These are phyloP conservation scores for Zaprionus ghesquierei DNA, from an alignment of 1,140 invertebrate genomes.

Conservation along the genomic window DNA sequence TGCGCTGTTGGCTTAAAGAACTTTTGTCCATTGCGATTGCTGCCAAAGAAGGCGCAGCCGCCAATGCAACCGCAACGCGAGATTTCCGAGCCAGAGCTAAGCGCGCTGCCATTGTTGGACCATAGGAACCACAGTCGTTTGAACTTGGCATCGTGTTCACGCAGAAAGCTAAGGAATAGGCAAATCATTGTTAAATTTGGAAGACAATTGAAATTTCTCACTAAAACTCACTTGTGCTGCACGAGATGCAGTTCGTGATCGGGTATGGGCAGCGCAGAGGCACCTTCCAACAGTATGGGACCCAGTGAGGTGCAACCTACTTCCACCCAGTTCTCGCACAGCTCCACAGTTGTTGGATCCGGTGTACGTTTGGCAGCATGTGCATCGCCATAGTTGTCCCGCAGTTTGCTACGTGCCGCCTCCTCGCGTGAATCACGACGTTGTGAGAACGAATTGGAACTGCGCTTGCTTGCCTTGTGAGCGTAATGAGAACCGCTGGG, in stretches of 20 bases:
- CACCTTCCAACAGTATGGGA: conserved; percentile 96
- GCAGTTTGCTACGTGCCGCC: conserved; percentile 53
- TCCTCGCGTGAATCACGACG: conserved; percentile 75
- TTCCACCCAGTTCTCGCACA: conserved; percentile 93
- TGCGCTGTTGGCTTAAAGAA: conserved; percentile 93
- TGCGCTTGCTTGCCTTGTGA: conserved; percentile 64
- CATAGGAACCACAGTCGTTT: conserved; percentile 98
- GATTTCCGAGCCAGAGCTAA: conserved; percentile 63
- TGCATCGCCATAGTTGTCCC: conserved; percentile 67
- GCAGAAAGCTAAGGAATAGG: conserved; percentile 87
- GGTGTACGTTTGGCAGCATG: conserved; percentile 58
- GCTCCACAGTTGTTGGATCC: conserved; percentile 52
- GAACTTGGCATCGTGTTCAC: conserved; percentile 93
- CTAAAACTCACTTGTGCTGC: conserved; percentile 87
- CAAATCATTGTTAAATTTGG: neutral
- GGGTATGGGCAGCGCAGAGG: conserved; percentile 89
- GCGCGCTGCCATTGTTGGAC: conserved; percentile 86
- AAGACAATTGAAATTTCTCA: neutral
- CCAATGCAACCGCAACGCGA: conserved; percentile 96
- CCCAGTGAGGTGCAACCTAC: conserved; percentile 95
- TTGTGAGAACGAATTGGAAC: conserved; percentile 76
- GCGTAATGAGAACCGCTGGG: conserved; percentile 37
- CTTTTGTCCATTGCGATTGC: conserved; percentile 91
- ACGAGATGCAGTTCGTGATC: conserved; percentile 89
- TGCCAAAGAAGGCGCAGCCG: conserved; percentile 96